Percentiles rank a stretch among this genome's conserved stretches.
Conservation (phyloP, 2,797 vertebrate species). For the Steatocranus sp. region DNA sequence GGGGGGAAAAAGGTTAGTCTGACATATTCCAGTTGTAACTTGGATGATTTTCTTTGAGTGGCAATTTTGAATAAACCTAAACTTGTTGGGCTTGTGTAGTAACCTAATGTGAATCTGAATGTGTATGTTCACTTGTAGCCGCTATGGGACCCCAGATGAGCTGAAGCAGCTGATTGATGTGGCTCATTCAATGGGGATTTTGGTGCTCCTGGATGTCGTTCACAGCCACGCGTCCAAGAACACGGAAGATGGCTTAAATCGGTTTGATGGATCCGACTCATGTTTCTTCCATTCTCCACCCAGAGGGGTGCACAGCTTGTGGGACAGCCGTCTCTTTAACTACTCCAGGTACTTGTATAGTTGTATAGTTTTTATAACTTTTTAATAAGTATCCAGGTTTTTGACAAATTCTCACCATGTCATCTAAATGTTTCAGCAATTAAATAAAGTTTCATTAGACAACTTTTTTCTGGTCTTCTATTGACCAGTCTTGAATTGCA, state of each 20-base stretch:
- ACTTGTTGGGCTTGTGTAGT: background rate
- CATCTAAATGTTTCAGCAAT: background rate
- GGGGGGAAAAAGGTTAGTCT: fast-evolving
- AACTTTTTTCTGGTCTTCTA: background rate
- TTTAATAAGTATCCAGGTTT: background rate
- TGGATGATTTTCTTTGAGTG: background rate
- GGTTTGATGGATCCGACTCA: constrained; percentile 90
- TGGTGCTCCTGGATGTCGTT: constrained; percentile 90
- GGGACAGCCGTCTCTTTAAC: constrained; percentile 94
- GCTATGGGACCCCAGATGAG: constrained; percentile 92
- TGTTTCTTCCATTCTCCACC: constrained; percentile 91
- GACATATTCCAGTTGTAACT: background rate
- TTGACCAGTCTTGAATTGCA: background rate
- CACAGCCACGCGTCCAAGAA: constrained; percentile 97
- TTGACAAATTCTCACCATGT: background rate
- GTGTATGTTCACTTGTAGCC: constrained; percentile 68
- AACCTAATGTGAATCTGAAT: background rate
- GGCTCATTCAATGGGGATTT: constrained; percentile 92
- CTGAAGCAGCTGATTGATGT: constrained; percentile 91
- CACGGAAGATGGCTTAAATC: constrained; percentile 91
- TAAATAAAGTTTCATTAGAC: background rate
- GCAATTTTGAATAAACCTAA: background rate
- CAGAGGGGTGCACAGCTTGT: constrained; percentile 84
- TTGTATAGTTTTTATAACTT: background rate
- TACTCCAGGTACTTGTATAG: constrained; percentile 82